A percentile compares a stretch with the other conserved stretches of the same genome.
Conservation (phyloP, 2,797 vertebrate species). For the Peromyscus eremicus region DNA sequence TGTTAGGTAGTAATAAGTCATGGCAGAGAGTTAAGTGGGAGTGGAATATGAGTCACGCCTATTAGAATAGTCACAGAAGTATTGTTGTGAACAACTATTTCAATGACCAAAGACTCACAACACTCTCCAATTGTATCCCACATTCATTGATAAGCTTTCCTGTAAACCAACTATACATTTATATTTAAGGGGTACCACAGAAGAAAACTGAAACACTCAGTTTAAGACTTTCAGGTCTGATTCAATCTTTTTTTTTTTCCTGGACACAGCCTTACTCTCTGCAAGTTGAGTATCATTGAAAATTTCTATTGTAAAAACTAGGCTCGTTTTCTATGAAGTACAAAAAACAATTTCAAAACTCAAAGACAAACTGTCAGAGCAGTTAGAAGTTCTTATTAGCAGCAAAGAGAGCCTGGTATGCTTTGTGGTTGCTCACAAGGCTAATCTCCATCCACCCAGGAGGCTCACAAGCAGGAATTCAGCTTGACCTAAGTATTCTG, state of each 20-base stretch:
- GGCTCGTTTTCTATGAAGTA: neutral
- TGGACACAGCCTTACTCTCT: neutral
- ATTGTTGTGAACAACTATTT: neutral
- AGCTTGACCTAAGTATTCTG: neutral
- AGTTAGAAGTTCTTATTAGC: neutral
- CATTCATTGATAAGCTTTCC: neutral
- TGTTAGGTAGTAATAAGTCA: neutral
- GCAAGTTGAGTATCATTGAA: neutral
- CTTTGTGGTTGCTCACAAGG: neutral
- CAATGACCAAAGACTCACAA: neutral
- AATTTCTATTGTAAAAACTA: neutral
- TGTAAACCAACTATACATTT: neutral
- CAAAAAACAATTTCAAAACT: slow-evolving; percentile 19
- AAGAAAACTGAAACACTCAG: neutral
- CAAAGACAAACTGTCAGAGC: neutral
- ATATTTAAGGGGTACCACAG: neutral
- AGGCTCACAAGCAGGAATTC: neutral
- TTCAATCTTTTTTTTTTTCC: neutral
- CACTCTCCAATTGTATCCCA: neutral
- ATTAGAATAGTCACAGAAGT: neutral
- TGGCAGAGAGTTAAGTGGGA: too few species aligned
- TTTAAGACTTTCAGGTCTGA: neutral
- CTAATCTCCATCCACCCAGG: neutral
- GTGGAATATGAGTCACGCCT: neutral
- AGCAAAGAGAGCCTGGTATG: neutral